Evolutionary conservation across 2,888 invertebrate genomes (phyloP).

Genomic region (Autographa gamma): DNA sequence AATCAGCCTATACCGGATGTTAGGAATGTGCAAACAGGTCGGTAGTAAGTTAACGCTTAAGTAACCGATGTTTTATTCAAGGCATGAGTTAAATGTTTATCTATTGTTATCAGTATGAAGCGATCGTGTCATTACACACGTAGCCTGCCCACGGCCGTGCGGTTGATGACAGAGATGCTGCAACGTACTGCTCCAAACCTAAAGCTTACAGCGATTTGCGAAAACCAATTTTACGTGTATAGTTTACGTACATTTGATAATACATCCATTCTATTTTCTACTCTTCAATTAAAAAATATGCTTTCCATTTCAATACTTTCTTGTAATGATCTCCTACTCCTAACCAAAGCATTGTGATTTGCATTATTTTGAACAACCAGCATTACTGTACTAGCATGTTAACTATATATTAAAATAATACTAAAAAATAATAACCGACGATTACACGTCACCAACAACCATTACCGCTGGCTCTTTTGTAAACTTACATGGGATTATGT

Average conservation of each 20-base stretch:
- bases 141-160: slow-evolving; percentile 78
- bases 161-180: slow-evolving; percentile 76
- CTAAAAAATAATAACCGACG: background rate
- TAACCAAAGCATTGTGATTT: background rate
- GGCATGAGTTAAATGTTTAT: slow-evolving; percentile 76
- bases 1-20: slow-evolving; percentile 44
- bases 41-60: slow-evolving; percentile 61
- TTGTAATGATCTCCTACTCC: background rate
- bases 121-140: slow-evolving; percentile 84
- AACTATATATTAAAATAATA: background rate
- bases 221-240: too few species aligned
- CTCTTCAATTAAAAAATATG: too few species aligned
- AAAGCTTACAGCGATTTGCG: slow-evolving; percentile 51
- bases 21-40: slow-evolving; percentile 41
- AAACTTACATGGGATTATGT: slow-evolving; percentile 56
- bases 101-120: slow-evolving; percentile 80
- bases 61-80: slow-evolving; percentile 73
- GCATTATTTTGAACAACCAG: background rate
- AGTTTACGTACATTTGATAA: background rate
- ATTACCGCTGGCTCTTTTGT: slow-evolving; percentile 26
- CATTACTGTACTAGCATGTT: background rate
- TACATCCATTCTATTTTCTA: background rate
- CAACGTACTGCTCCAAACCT: slow-evolving; percentile 50
- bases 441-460: slow-evolving; percentile 6
- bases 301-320: too few species aligned